Evolutionary conservation across 2,113 vertebrate genomes (phyloP).

Genomic region (Dendrocopos noguchii): DNA sequence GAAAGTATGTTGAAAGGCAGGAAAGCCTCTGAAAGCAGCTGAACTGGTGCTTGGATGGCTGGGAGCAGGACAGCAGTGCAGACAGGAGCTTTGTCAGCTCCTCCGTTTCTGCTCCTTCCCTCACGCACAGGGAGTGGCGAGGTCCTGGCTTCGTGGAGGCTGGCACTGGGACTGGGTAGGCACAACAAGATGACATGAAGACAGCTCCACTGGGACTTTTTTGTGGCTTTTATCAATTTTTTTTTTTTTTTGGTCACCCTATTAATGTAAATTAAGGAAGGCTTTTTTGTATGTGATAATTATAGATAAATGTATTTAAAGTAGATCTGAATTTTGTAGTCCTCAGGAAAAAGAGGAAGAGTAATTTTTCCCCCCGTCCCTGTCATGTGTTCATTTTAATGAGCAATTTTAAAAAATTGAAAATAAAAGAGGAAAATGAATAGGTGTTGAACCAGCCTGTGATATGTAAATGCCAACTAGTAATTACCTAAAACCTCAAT

Average conservation of each 20-base stretch:
- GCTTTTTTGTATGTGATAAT: slow-evolving; percentile 61
- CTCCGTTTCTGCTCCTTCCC: slow-evolving; percentile 1
- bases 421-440: slow-evolving; percentile 88
- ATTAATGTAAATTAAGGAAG: slow-evolving; percentile 67
- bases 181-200: slow-evolving; percentile 18
- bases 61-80: background rate
- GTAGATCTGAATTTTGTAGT: slow-evolving; percentile 75
- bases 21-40: slow-evolving; percentile 4
- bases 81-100: background rate
- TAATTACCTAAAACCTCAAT: slow-evolving; percentile 88
- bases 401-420: slow-evolving; percentile 86
- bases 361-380: slow-evolving; percentile 69
- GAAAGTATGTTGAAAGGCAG: slow-evolving; percentile 3
- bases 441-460: slow-evolving; percentile 87
- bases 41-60: background rate
- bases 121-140: background rate
- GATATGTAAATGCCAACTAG: slow-evolving; percentile 88
- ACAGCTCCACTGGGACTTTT: slow-evolving; percentile 14
- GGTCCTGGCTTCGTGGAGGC: background rate
- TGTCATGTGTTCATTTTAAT: slow-evolving; percentile 85
- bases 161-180: background rate
- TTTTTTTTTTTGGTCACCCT: slow-evolving; percentile 32
- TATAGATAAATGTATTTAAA: slow-evolving; percentile 74
- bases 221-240: background rate
- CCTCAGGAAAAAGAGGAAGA: slow-evolving; percentile 72